Base-by-base conservation (phyloP, 2,888 invertebrate species). In the Punctoribates punctum region DNA sequence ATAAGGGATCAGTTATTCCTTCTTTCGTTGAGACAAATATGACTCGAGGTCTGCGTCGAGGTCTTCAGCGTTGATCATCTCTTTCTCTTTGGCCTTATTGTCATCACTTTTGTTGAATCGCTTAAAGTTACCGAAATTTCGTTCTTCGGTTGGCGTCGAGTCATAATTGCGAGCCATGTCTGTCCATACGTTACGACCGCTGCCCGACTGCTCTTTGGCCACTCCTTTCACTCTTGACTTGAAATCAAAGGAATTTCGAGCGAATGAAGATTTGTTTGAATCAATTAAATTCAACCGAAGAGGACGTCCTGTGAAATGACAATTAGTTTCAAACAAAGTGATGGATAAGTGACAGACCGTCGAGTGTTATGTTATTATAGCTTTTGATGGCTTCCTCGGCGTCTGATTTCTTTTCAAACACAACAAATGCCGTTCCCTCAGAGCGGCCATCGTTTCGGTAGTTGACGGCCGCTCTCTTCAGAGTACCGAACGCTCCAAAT, bases 1-100 rank as follows among this genome's bases (percentile, higher is more conserved):
- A 34, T 34, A 34, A 34, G 17, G n/a, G 60, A 17, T 13, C 23
- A 15, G 11, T 60, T 25, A 60, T 11, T 9, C 60, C 4, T 60
- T 60, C 34, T 65, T 65, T 13, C 62, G 9, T 65, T 65, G 27
- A 29, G 62, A n/a, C 29, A 65, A 29, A 65, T 65, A 65, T 27
- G 9, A 9, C 25, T 25, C 62, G 8, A 65, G 62, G 15, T 65
- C 62, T 65, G 62, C 62, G 62, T 65, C 62, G 5, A 65, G 15
- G 34, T 65, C 62, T 15, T 65, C 62, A 29, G 34, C 25, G 25
- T 11, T 65, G 3, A 29, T 13, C 23, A 25, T 13, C 6, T 57
- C 57, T 23, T n/a, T 57, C 5, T 20, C 20, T 25, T 25, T 11
- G 13, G 23, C 20, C n/a, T 57, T 11, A 23, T 57, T 25, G 57